A percentile compares a stretch with the other conserved stretches of the same genome.
phyloP scores from a whole-genome alignment of 2,888 invertebrate species.

The Carabus problematicus region DNA sequence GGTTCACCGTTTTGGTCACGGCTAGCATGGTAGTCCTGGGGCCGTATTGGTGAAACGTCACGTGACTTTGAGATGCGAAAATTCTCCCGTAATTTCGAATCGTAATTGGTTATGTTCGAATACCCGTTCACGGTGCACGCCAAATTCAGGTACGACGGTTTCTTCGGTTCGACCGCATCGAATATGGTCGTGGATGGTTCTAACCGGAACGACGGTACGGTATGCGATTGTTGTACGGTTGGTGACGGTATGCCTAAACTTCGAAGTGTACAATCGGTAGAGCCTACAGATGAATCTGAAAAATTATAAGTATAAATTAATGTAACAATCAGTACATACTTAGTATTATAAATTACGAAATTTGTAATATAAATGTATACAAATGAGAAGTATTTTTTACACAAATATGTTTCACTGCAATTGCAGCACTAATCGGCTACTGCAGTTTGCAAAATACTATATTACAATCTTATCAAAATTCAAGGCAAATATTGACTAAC shows the following conservation, averaged over 20 bases:
- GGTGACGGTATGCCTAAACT: conserved; percentile 58
- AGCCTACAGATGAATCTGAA: conserved; percentile 61
- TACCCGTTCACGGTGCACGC: conserved; percentile 93
- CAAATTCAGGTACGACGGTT: conserved; percentile 87
- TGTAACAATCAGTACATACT: not conserved
- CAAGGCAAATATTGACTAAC: too few relatives aligned
- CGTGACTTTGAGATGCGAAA: conserved; percentile 63
- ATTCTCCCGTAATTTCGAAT: conserved; percentile 77
- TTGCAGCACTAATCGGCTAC: too few relatives aligned
- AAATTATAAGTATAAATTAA: not conserved
- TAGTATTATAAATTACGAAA: not conserved
- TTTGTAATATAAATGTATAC: not conserved
- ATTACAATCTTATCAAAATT: too few relatives aligned
- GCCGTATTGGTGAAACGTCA: conserved; percentile 74
- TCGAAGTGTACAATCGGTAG: conserved; percentile 62
- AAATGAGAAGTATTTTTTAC: not conserved
- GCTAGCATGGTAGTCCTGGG: conserved; percentile 51
- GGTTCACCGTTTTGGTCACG: conserved; percentile 14
- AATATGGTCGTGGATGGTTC: conserved; percentile 50
- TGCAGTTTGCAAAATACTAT: too few relatives aligned
- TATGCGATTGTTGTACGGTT: conserved; percentile 45
- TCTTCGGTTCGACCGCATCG: conserved; percentile 60
- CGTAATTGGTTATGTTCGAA: conserved; percentile 85
- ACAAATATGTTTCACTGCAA: not conserved
- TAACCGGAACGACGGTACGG: conserved; percentile 23